Percentiles rank a stretch among this genome's conserved stretches.
Conservation (phyloP, 2,113 vertebrate species). For the rat (Rattus norvegicus) region DNA sequence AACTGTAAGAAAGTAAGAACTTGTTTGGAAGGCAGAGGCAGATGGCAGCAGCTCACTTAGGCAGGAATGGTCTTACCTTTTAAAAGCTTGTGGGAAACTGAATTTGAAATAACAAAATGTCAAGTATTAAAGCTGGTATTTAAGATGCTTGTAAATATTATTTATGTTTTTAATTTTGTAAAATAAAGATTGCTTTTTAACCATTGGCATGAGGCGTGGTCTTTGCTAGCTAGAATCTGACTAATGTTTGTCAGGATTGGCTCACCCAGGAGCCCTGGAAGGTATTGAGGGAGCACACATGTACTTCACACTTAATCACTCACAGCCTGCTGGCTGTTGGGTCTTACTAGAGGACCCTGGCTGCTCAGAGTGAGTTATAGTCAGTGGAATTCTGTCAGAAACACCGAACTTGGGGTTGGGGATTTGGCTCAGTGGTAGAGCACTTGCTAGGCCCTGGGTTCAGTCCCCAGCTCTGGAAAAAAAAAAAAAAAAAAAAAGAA, state of each 20-base stretch:
- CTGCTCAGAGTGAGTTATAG: not conserved
- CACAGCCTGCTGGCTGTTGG: not conserved
- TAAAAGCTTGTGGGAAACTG: conserved; percentile 80
- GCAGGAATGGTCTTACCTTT: conserved; percentile 79
- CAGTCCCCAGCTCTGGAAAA: no score
- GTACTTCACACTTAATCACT: not conserved
- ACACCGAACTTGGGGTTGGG: not conserved
- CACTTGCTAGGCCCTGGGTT: no score
- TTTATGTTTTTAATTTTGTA: conserved; percentile 91
- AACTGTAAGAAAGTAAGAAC: conserved; percentile 57
- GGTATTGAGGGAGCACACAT: not conserved
- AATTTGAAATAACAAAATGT: conserved; percentile 78
- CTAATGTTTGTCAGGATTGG: not conserved
- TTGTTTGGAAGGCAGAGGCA: conserved; percentile 55
- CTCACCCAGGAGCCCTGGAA: not conserved
- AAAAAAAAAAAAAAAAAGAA: not conserved
- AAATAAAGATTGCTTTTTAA: conserved; percentile 90
- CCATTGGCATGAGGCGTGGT: conserved; percentile 78
- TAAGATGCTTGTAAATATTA: conserved; percentile 89
- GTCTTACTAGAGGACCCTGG: not conserved
- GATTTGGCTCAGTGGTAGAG: no score
- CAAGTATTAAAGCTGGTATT: conserved; percentile 85
- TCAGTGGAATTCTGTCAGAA: conserved; percentile 16
- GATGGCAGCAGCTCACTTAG: conserved; percentile 56
- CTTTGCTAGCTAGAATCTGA: conserved; percentile 56